Conservation (phyloP, 2,797 vertebrate genomes). For the Xenops minutus region DNA sequence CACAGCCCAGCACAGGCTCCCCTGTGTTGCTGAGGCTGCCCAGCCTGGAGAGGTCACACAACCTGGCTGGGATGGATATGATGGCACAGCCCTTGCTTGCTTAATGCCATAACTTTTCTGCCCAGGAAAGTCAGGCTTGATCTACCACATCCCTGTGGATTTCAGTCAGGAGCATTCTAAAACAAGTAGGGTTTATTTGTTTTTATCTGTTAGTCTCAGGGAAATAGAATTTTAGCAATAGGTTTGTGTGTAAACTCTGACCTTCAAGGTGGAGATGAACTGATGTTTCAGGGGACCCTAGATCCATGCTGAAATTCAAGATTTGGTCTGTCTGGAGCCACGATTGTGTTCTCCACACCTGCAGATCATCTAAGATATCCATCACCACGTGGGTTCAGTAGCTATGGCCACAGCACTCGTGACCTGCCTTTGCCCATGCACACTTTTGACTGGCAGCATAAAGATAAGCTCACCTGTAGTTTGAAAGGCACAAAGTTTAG, state of each 20-base stretch:
- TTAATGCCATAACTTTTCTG: not conserved
- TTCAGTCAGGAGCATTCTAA: not conserved
- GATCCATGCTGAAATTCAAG: not conserved
- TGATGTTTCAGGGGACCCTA: not conserved
- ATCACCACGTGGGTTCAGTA: not conserved
- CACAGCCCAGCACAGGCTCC: not conserved
- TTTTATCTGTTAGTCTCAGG: not conserved
- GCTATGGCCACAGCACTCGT: not conserved
- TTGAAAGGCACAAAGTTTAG: not conserved
- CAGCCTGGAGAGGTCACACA: not conserved
- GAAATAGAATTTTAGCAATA: not conserved
- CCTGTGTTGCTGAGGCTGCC: not conserved
- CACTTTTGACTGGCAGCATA: not conserved
- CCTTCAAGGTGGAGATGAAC: not conserved
- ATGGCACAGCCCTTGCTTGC: not conserved
- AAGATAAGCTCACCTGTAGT: not conserved
- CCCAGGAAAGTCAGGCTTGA: not conserved
- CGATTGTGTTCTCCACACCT: fast-evolving
- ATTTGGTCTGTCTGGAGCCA: not conserved
- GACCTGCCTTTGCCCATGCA: not conserved
- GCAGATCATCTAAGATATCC: not conserved
- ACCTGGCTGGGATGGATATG: not conserved
- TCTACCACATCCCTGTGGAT: not conserved
- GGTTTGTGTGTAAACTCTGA: not conserved
- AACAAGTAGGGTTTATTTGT: not conserved